These are phyloP conservation scores for Phyto melanocephala DNA, from an alignment of 2,888 invertebrate genomes.

Conservation along the genomic window DNA sequence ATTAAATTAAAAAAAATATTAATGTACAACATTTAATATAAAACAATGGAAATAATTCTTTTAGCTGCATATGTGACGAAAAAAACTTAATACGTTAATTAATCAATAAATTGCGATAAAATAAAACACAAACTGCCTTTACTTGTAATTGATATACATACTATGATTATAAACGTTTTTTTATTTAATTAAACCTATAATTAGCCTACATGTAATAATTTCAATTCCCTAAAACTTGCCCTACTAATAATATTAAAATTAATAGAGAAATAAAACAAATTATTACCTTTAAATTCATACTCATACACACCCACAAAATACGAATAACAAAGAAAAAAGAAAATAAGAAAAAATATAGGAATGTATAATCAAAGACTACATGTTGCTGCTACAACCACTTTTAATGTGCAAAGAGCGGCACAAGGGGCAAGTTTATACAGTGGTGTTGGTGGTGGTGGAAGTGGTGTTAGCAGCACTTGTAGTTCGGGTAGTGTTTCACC, in stretches of 20 bases:
- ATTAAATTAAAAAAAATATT: background rate
- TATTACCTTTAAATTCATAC: background rate
- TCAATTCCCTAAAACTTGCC: slow-evolving; percentile 10
- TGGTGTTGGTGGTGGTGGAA: slow-evolving; percentile 40
- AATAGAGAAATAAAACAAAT: slow-evolving; percentile 28
- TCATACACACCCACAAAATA: background rate
- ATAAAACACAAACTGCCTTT: slow-evolving; percentile 32
- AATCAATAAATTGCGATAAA: background rate
- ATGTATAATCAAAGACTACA: slow-evolving; percentile 56
- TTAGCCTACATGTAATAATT: background rate
- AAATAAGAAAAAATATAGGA: slow-evolving; percentile 19
- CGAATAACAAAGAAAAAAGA: background rate
- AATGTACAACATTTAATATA: background rate
- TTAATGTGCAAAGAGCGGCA: background rate
- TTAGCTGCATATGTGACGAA: background rate
- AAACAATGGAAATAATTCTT: background rate
- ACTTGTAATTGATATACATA: background rate
- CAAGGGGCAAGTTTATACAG: background rate
- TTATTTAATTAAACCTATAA: background rate
- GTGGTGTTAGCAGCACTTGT: slow-evolving; percentile 71
- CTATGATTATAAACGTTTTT: background rate
- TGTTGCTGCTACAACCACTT: slow-evolving; percentile 52
- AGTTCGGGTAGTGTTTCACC: slow-evolving; percentile 75
- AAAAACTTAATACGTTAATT: background rate
- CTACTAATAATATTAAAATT: slow-evolving; percentile 30